Percentiles rank a stretch among this genome's conserved stretches.
These are phyloP conservation scores for Tenthredo amoena DNA, from an alignment of 2,888 invertebrate genomes.

Conservation along the genomic window DNA sequence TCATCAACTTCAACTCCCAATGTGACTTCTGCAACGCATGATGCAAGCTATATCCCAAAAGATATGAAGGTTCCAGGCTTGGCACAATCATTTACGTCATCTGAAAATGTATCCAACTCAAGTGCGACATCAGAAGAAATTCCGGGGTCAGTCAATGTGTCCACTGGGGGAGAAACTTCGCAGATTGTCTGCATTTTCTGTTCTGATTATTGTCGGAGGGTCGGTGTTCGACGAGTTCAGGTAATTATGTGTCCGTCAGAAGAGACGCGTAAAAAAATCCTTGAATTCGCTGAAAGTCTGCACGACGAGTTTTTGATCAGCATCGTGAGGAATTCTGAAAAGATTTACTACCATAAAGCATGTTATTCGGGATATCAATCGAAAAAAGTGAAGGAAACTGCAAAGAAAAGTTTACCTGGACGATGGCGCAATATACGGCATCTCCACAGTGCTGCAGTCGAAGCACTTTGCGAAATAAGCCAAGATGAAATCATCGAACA, in stretches of 20 bases:
- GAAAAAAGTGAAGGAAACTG: slow-evolving; percentile 4
- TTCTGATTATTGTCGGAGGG: slow-evolving; percentile 5
- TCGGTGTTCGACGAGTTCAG: not conserved
- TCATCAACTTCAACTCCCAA: not conserved
- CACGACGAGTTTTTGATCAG: slow-evolving; percentile 1
- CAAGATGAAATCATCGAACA: slow-evolving; percentile 21
- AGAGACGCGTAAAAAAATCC: not conserved
- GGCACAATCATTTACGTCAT: not conserved
- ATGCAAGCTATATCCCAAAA: not conserved
- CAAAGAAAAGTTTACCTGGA: slow-evolving; percentile 10
- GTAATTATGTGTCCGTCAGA: not conserved
- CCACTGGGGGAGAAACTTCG: slow-evolving; percentile 3
- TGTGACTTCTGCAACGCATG: not conserved
- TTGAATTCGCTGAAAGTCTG: slow-evolving; percentile 29
- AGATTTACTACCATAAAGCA: slow-evolving; percentile 11
- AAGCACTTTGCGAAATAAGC: slow-evolving; percentile 56
- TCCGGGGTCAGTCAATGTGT: slow-evolving; percentile 8
- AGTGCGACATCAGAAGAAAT: slow-evolving; percentile 10
- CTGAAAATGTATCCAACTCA: slow-evolving; percentile 11
- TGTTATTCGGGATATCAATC: slow-evolving; percentile 32
- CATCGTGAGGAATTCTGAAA: not conserved
- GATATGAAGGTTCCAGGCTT: not conserved
- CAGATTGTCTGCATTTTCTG: slow-evolving; percentile 19
- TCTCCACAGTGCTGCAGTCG: slow-evolving; percentile 59
- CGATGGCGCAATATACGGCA: slow-evolving; percentile 56